Conservation (phyloP, 2,888 invertebrate genomes). For the Teleogryllus oceanicus region DNA sequence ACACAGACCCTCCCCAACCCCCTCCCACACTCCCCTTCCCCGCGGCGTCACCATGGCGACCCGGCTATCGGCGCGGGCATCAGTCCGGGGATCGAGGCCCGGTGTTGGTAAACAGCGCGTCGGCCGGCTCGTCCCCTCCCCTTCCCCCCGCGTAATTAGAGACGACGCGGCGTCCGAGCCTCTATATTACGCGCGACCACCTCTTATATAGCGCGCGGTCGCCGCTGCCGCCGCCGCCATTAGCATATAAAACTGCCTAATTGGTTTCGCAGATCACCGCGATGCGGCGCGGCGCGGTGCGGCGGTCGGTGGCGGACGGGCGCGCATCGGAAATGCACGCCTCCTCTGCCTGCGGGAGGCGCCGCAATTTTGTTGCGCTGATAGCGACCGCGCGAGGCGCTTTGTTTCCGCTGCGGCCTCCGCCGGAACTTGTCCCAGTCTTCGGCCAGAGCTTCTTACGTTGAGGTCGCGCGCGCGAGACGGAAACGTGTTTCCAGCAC, state of each 20-base stretch:
- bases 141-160: not conserved
- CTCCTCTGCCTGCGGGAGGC: too few species aligned
- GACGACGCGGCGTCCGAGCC: not conserved
- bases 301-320: too few species aligned
- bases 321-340: too few species aligned
- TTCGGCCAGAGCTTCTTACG: too few species aligned
- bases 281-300: too few species aligned
- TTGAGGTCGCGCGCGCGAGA: too few species aligned
- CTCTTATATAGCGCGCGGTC: not conserved
- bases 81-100: not conserved
- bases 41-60: not conserved
- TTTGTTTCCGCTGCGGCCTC: too few species aligned
- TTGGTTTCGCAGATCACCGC: too few species aligned
- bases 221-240: not conserved
- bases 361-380: too few species aligned
- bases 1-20: not conserved
- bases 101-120: not conserved
- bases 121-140: not conserved
- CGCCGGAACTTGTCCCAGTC: too few species aligned
- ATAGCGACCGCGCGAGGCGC: too few species aligned
- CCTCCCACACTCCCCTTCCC: not conserved
- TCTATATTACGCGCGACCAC: not conserved
- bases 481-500: too few species aligned
- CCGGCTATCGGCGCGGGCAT: not conserved
- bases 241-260: not conserved